These are phyloP conservation scores for Halcyon chelicuti DNA, from an alignment of 2,797 vertebrate genomes.

Conservation along the genomic window DNA sequence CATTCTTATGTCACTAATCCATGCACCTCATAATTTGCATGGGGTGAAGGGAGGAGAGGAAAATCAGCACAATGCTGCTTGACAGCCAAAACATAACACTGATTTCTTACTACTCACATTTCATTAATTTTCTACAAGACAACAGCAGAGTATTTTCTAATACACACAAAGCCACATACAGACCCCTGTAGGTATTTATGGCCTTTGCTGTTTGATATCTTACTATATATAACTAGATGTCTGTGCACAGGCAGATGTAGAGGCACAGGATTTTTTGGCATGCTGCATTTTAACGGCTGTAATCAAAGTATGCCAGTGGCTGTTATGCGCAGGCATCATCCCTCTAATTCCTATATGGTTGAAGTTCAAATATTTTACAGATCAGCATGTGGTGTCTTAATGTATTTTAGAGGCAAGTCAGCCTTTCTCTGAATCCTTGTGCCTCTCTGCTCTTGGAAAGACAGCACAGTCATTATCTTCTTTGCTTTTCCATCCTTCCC, in stretches of 20 bases:
- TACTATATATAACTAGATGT: not conserved
- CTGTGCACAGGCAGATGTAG: not conserved
- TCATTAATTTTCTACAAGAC: conserved; percentile 19
- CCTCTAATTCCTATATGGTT: not conserved
- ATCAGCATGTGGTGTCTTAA: not conserved
- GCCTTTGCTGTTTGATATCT: not conserved
- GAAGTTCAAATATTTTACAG: not conserved
- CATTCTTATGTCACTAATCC: conserved; percentile 45
- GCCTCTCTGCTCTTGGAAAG: not conserved
- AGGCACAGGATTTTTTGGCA: not conserved
- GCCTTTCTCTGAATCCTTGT: not conserved
- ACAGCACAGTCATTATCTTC: not conserved
- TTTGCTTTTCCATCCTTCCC: not conserved
- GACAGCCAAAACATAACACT: not conserved
- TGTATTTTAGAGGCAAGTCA: not conserved
- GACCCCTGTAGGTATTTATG: not conserved
- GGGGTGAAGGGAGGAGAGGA: not conserved
- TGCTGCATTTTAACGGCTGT: not conserved
- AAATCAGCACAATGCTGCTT: not conserved
- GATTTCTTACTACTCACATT: not conserved
- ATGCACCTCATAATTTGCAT: conserved; percentile 33
- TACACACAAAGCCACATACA: not conserved
- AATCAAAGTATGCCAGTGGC: not conserved
- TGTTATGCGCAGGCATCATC: not conserved
- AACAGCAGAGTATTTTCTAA: not conserved